Base-by-base conservation (phyloP, 2,797 vertebrate genomes). In the Propithecus perrieri region DNA sequence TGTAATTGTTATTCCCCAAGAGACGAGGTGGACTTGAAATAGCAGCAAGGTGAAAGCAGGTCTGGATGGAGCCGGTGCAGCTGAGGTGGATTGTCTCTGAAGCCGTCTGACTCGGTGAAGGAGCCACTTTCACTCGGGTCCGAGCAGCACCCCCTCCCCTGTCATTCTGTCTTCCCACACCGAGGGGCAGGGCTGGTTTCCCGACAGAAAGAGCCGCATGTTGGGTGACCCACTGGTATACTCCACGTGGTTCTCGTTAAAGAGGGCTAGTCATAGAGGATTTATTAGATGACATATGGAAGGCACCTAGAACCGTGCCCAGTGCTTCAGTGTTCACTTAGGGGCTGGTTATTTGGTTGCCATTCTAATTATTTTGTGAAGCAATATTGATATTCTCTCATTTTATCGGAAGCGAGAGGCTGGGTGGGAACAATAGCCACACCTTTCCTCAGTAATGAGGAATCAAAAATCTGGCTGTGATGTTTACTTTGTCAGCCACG, bases 1-100 rank as follows among this genome's bases (percentile, higher is more conserved):
- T 9, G 8, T 8, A 22, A 2, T 6, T 28, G 17, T 59, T 43
- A 13, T 35, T 30, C 38, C 33, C 18, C 57, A 4, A 30, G 72
- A 67, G 61, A 18, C 0, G 4, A 0, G 4, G 10, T 33, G 17
- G 83, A 9, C 63, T 18, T 38, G 76, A n/a, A 28, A 5, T 46
- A 11, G 26, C 41, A 18, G 22, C 3, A 1, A 13, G 48, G 41
- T 24, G 63, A 33, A 0, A 28, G 5, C 1, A 1, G 50, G 41
- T 10, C 1, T 3, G 28, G 33, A 22, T 7, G 2, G 1, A 28
- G 53, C 28, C 0, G 0, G 6, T 0, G n/a, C 14, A 14, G 53
- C 43, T 4, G 24, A 8, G n/a, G 6, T 0, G 28, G 43, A 1
- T 6, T 28, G 4, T 59, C 74, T 71, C 41, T 28, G 53, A 57